These are phyloP conservation scores for Oligia strigilis DNA, from an alignment of 2,888 invertebrate genomes.

Conservation along the genomic window DNA sequence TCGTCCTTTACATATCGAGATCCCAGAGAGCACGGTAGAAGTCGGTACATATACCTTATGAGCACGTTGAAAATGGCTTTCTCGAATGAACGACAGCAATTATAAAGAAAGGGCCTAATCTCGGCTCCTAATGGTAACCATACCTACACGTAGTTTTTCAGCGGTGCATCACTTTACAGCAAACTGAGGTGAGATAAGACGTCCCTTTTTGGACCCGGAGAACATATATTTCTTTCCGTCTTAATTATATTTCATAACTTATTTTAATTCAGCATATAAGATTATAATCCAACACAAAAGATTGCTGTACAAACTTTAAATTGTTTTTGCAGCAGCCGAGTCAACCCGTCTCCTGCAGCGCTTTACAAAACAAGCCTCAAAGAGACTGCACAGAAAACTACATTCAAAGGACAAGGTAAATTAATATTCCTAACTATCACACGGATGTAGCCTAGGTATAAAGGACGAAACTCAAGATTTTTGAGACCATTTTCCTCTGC, in stretches of 20 bases:
- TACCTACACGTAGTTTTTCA: neutral
- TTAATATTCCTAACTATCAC: slow-evolving; percentile 53
- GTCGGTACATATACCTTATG: too few relatives aligned
- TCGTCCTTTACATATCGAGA: too few relatives aligned
- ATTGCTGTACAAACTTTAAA: neutral
- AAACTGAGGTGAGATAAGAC: neutral
- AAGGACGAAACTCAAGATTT: slow-evolving; percentile 59
- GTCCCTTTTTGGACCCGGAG: neutral
- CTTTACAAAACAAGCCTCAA: slow-evolving; percentile 6
- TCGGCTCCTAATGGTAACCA: neutral
- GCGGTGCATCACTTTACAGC: too few relatives aligned
- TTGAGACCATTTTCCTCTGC: slow-evolving; percentile 53
- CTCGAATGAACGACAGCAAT: neutral
- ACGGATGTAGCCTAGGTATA: slow-evolving; percentile 38
- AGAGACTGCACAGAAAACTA: slow-evolving; percentile 6
- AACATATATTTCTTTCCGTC: neutral
- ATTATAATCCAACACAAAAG: slow-evolving; percentile 1
- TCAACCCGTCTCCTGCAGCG: neutral
- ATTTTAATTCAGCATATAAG: neutral
- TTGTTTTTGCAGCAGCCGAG: slow-evolving; percentile 12
- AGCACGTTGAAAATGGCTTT: neutral
- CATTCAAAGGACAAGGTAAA: slow-evolving; percentile 31
- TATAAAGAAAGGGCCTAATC: neutral
- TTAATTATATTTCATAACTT: neutral
- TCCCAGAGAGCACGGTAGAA: too few relatives aligned